These are phyloP conservation scores for Trinorchestia longiramus DNA, from an alignment of 1,140 invertebrate genomes.

Conservation along the genomic window DNA sequence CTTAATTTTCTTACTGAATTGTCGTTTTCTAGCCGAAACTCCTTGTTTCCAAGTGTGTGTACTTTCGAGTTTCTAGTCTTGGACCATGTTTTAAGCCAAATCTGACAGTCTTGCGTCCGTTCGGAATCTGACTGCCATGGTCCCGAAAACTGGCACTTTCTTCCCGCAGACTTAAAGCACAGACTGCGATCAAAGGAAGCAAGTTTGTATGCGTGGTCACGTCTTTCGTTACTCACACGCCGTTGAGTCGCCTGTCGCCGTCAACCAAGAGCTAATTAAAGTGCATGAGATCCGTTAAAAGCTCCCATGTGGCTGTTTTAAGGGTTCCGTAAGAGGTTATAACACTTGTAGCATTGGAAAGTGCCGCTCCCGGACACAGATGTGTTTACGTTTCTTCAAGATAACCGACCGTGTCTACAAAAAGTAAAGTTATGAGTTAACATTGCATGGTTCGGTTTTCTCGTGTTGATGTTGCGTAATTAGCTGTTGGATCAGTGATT, in stretches of 20 bases:
- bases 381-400: background rate
- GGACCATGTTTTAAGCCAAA: background rate
- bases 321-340: background rate
- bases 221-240: constrained; percentile 44
- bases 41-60: background rate
- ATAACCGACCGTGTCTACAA: background rate
- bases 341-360: background rate
- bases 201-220: constrained; percentile 29
- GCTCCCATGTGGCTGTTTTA: background rate
- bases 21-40: background rate
- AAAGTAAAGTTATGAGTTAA: background rate
- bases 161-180: background rate
- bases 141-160: background rate
- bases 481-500: background rate
- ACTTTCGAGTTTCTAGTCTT: background rate
- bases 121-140: background rate
- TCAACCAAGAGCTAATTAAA: constrained; percentile 39
- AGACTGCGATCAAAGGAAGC: background rate
- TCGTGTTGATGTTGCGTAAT: background rate
- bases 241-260: constrained; percentile 31
- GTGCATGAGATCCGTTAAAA: constrained; percentile 28
- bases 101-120: background rate
- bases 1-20: background rate
- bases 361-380: background rate
- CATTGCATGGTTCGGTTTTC: background rate